Conservation (phyloP, 1,140 invertebrate species). For the Mercenaria mercenaria region DNA sequence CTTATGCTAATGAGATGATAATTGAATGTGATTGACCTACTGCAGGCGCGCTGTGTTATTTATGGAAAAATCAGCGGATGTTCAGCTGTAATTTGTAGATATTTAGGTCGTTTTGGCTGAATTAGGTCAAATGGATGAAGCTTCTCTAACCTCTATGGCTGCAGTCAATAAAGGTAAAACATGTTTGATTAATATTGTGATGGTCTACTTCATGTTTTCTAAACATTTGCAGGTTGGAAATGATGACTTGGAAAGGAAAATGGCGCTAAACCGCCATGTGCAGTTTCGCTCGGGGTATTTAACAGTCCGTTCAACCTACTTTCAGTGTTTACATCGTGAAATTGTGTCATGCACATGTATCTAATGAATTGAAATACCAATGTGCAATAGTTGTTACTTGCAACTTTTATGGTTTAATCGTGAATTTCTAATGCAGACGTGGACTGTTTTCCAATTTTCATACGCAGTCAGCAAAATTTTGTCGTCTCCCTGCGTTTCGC, state of each 20-base stretch:
- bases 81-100: conserved; percentile 66
- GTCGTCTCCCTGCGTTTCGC: background rate
- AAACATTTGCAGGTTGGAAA: background rate
- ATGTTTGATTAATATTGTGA: background rate
- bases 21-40: conserved; percentile 59
- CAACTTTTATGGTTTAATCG: background rate
- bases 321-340: conserved; percentile 62
- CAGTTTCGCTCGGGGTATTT: conserved; percentile 58
- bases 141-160: conserved; percentile 10
- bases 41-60: conserved; percentile 55
- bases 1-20: conserved; percentile 65
- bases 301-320: conserved; percentile 62
- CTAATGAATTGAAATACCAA: background rate
- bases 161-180: conserved; percentile 57
- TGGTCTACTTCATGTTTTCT: background rate
- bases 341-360: conserved; percentile 63
- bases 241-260: conserved; percentile 16
- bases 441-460: background rate
- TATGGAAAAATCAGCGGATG: conserved; percentile 67
- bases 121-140: conserved; percentile 65
- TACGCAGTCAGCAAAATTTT: background rate
- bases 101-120: conserved; percentile 67
- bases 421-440: background rate
- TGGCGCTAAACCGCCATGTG: conserved; percentile 60
- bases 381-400: background rate